A percentile compares a stretch with the other conserved stretches of the same genome.
These are phyloP conservation scores for Epinephelus moara DNA, from an alignment of 2,113 vertebrate species.

Conservation along the genomic window DNA sequence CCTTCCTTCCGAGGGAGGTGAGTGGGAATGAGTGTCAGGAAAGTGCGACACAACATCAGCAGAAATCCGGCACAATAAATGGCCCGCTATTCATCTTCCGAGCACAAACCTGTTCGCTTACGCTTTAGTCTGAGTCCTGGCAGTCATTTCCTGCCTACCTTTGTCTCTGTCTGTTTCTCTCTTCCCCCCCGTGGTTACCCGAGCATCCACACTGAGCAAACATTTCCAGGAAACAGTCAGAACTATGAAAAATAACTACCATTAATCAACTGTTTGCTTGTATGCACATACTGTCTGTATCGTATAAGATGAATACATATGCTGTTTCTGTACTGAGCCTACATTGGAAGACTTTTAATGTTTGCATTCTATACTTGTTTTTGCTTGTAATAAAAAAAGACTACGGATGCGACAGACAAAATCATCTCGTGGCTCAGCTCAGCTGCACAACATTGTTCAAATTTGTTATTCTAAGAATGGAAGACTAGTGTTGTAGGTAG, in stretches of 20 bases:
- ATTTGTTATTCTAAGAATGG: constrained; percentile 34
- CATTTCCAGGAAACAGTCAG: constrained; percentile 22
- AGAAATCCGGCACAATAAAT: constrained; percentile 61
- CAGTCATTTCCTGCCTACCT: constrained; percentile 8
- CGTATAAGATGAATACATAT: constrained; percentile 12
- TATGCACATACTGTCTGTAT: constrained; percentile 11
- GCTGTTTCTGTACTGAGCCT: not conserved
- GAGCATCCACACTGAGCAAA: constrained; percentile 8
- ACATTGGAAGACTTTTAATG: constrained; percentile 50
- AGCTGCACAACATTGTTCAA: constrained; percentile 1
- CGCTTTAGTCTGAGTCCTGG: constrained; percentile 46
- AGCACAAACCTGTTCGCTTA: constrained; percentile 15
- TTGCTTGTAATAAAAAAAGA: constrained; percentile 25
- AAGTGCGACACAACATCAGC: constrained; percentile 23
- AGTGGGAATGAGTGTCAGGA: constrained; percentile 17
- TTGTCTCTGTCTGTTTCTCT: constrained; percentile 18
- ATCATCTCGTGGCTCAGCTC: not conserved
- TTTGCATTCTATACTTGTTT: constrained; percentile 20
- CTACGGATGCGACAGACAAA: not conserved
- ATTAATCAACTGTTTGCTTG: constrained; percentile 38
- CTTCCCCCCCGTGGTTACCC: constrained; percentile 2
- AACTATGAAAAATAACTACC: constrained; percentile 28
- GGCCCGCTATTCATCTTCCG: constrained; percentile 53
- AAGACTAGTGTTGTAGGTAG: constrained; percentile 46
- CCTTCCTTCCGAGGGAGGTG: not conserved